phyloP scores from a whole-genome alignment of 2,113 vertebrate species.

The Lasiurus borealis region DNA sequence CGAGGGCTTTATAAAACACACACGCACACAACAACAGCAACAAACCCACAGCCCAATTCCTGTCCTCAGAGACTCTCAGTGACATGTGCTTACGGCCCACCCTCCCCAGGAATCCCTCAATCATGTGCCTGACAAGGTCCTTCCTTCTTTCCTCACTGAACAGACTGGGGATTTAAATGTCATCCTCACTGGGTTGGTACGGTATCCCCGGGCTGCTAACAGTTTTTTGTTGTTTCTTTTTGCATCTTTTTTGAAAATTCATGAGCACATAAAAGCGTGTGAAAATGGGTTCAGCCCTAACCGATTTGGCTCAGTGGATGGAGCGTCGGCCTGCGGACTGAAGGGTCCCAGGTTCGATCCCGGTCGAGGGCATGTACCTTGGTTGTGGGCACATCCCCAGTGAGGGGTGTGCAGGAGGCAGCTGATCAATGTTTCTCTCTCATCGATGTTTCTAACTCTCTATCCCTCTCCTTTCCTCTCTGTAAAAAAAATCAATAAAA shows the following conservation, averaged over 20 bases:
- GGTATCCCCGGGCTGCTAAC: background rate
- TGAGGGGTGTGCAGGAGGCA: background rate
- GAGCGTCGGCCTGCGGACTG: background rate
- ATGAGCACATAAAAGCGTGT: background rate
- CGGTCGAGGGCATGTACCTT: background rate
- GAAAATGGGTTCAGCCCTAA: background rate
- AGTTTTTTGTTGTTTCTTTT: background rate
- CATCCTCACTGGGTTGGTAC: background rate
- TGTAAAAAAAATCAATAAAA: background rate
- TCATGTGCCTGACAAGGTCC: background rate
- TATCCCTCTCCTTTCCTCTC: background rate
- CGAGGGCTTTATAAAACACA: background rate
- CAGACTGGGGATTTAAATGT: background rate
- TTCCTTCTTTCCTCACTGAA: background rate
- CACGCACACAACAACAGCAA: background rate
- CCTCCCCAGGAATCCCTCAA: background rate
- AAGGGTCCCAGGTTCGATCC: background rate
- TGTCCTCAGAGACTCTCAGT: background rate
- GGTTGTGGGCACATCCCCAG: background rate
- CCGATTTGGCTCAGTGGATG: background rate
- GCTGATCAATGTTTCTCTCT: background rate
- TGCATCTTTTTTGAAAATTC: slow-evolving; percentile 33
- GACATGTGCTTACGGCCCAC: background rate
- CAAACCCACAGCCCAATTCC: background rate
- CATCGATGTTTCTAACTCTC: background rate